Conservation (phyloP, 2,113 vertebrate genomes). For the Conger conger region DNA sequence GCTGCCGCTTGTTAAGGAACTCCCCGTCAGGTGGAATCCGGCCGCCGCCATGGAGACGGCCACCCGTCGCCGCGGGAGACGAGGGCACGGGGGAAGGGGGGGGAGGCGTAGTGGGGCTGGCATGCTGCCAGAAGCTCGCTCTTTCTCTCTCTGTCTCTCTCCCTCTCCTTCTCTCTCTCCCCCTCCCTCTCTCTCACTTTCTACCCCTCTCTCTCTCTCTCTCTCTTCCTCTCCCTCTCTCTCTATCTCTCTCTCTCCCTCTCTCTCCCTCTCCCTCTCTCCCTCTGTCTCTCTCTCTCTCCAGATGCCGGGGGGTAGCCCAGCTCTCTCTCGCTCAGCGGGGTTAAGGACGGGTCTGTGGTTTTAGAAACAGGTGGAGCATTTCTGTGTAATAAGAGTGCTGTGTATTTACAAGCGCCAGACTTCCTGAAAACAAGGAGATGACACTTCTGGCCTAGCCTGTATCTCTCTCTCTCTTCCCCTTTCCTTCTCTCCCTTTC, state of each 20-base stretch:
- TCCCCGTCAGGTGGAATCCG: slow-evolving; percentile 73
- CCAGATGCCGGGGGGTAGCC: too few relatives aligned
- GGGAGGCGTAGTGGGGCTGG: slow-evolving; percentile 19
- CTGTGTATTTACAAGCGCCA: not conserved
- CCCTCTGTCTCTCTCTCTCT: too few relatives aligned
- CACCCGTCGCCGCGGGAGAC: slow-evolving; percentile 52
- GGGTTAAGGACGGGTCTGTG: not conserved
- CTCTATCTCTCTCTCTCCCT: too few relatives aligned
- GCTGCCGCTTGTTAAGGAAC: slow-evolving; percentile 75
- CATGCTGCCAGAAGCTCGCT: not conserved
- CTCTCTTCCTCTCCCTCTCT: too few relatives aligned
- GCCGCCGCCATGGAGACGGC: slow-evolving; percentile 53
- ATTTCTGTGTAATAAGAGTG: not conserved
- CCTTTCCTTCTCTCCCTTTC: too few relatives aligned
- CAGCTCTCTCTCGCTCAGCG: not conserved
- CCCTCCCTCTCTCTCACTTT: too few relatives aligned
- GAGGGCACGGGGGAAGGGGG: not conserved
- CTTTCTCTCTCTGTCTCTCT: too few relatives aligned
- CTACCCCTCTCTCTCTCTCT: too few relatives aligned
- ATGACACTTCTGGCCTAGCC: not conserved
- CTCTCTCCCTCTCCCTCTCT: too few relatives aligned
- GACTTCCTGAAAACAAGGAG: not conserved
- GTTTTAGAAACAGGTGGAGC: not conserved
- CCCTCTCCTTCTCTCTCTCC: too few relatives aligned
- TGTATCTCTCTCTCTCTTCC: too few relatives aligned